Percentiles rank a stretch among this genome's conserved stretches.
Evolutionary conservation across 2,113 vertebrate species (phyloP).

Genomic region (Delphinapterus leucas): DNA sequence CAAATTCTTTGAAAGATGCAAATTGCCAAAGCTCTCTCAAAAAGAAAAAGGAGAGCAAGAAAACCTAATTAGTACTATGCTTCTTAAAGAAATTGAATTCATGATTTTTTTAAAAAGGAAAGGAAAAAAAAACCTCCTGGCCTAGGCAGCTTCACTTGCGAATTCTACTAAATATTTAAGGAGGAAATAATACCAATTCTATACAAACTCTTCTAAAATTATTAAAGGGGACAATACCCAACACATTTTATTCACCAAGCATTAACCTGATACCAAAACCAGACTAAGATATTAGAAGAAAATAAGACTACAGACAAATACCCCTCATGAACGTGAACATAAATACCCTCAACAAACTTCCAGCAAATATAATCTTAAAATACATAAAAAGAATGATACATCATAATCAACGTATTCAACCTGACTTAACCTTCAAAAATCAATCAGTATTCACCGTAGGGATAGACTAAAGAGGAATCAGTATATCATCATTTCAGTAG

Average conservation of each 20-base stretch:
- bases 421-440: not conserved
- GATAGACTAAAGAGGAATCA: not conserved
- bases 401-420: not conserved
- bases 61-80: not conserved
- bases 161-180: not conserved
- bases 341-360: not conserved
- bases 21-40: not conserved
- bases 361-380: not conserved
- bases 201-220: not conserved
- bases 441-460: not conserved
- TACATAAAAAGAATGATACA: not conserved
- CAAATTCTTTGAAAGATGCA: not conserved
- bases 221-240: not conserved
- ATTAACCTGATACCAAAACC: not conserved
- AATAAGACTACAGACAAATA: not conserved
- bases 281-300: not conserved
- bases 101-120: not conserved
- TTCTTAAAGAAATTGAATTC: not conserved
- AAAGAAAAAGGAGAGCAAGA: not conserved
- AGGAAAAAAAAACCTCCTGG: not conserved
- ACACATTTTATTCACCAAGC: not conserved
- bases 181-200: not conserved
- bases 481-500: not conserved
- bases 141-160: not conserved
- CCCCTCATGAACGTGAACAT: not conserved